These are phyloP conservation scores for Microctenopoma steveboyesi DNA, from an alignment of 2,797 vertebrate species.

Conservation along the genomic window DNA sequence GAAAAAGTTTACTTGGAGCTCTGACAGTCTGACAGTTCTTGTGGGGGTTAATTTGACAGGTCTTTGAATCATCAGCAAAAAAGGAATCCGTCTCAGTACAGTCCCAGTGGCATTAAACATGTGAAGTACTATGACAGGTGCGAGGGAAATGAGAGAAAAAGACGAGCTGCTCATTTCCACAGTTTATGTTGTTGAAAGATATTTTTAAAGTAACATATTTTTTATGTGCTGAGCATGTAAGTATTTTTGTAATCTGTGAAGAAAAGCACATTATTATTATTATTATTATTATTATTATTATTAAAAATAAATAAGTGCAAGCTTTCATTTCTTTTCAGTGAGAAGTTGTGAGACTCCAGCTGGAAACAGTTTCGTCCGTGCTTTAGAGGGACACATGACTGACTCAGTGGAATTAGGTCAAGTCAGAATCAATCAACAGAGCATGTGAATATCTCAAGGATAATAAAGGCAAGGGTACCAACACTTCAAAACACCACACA, in stretches of 20 bases:
- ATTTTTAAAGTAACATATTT: too few species aligned
- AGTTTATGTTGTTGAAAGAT: too few species aligned
- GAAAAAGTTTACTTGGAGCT: too few species aligned
- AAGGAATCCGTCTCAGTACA: not conserved
- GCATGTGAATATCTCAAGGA: constrained; percentile 33
- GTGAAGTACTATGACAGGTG: not conserved
- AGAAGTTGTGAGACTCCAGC: constrained; percentile 81
- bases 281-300: too few species aligned
- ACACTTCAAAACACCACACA: constrained; percentile 28
- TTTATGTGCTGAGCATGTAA: too few species aligned
- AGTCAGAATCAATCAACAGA: constrained; percentile 39
- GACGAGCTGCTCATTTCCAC: not conserved
- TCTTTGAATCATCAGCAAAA: not conserved
- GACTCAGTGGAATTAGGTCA: constrained; percentile 19
- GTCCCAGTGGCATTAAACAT: not conserved
- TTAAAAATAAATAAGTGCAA: not conserved
- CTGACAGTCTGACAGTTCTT: too few species aligned
- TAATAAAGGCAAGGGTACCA: constrained; percentile 41
- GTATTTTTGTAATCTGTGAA: not conserved
- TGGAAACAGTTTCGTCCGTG: constrained; percentile 28
- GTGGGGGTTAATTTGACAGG: not conserved
- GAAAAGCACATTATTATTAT: not conserved
- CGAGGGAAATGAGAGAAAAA: not conserved
- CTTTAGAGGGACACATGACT: constrained; percentile 10
- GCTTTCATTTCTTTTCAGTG: constrained; percentile 71